Evolutionary conservation across 2,888 invertebrate genomes (phyloP), one percentile per base, ranked within the genome.

Genomic region (Venusia cambrica): DNA sequence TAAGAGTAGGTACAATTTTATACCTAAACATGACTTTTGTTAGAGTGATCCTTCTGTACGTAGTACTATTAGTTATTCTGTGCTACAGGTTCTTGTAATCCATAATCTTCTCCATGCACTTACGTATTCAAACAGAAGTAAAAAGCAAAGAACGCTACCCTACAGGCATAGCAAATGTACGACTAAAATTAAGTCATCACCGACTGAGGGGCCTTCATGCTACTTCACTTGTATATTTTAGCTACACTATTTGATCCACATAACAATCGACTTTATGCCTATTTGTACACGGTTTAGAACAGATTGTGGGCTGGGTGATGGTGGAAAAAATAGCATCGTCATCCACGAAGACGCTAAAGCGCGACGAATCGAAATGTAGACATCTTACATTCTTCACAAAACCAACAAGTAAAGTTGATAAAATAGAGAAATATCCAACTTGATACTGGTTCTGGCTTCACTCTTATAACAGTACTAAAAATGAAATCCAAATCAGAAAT

Each of bases 341-440:
- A 85, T 77, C 69, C 60, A 35, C 69, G 58, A 28, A 19, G 30
- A 73, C 68, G 72, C 67, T 59, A 57, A 65, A 67, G 66, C 78
- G 78, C 74, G 73, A 75, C 84, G 74, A 80, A 84, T 71, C 60
- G 70, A 74, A 61, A 80, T 74, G 70, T 64, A 83, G 75, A 73
- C 80, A 77, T 80, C 77, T 69, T 61, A 67, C 72, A 65, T 75
- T 73, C 73, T 72, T 67, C 64, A 81, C 68, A 80, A 83, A 84
- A 83, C 79, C 81, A 80, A 84, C 83, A 81, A 79, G 75, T 73
- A 65, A 64, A 65, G 60, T 62, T 46, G 39, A 43, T 45, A 51
- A 50, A 54, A 42, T 44, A 55, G 51, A 57, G 13, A 21, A 7
- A 32, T 10, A 19, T 6, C 14, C 25, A 3, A 15, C 9, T 25